Evolutionary conservation across 2,888 invertebrate species (phyloP).

Genomic region (Darwinula stevensoni): DNA sequence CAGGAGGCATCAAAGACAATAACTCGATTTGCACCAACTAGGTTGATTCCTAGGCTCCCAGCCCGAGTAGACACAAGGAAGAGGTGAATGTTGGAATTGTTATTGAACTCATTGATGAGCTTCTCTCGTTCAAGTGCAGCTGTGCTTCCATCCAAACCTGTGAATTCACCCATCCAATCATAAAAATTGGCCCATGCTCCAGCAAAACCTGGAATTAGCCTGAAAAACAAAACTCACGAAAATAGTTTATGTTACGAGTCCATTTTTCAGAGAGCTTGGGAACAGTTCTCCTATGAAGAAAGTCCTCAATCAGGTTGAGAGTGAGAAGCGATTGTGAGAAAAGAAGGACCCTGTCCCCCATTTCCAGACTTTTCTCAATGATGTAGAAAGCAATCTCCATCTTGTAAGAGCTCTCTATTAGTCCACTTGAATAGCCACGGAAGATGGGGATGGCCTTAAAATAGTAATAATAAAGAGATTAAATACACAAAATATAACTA

Average conservation of each 20-base stretch:
- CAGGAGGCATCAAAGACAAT: constrained; percentile 94
- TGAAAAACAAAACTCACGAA: constrained; percentile 30
- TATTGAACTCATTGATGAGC: constrained; percentile 82
- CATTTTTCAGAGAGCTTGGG: constrained; percentile 29
- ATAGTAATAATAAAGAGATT: constrained; percentile 46
- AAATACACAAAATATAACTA: constrained; percentile 14
- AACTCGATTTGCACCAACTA: constrained; percentile 88
- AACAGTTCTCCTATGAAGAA: constrained; percentile 36
- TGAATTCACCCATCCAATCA: constrained; percentile 12
- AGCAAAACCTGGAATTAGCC: not conserved
- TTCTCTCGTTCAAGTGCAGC: constrained; percentile 78
- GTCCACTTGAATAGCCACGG: constrained; percentile 42
- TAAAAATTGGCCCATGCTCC: too few species aligned
- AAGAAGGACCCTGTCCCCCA: constrained; percentile 67
- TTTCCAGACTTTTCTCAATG: constrained; percentile 50
- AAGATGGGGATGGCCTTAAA: constrained; percentile 18
- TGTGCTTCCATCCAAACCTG: constrained; percentile 81
- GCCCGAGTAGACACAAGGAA: constrained; percentile 91
- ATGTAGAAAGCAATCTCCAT: constrained; percentile 78
- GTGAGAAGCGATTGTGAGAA: constrained; percentile 92
- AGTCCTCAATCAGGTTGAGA: constrained; percentile 75
- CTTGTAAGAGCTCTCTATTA: constrained; percentile 74
- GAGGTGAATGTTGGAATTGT: constrained; percentile 49
- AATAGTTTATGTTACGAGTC: constrained; percentile 63
- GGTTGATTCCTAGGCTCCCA: constrained; percentile 83